phyloP scores from a whole-genome alignment of 2,797 vertebrate genomes.

The Helostoma temminkii region DNA sequence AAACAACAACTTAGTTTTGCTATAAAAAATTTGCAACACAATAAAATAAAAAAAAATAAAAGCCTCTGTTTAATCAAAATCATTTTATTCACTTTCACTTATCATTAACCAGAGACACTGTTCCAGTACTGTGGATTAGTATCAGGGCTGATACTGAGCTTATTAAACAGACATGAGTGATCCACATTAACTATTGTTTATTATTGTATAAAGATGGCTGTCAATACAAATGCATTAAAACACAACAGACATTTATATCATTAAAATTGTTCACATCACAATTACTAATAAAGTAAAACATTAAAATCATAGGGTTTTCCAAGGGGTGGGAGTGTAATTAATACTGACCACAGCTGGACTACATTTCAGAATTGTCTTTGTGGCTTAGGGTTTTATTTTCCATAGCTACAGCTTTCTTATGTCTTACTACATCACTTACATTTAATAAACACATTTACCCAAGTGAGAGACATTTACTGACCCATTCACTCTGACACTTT shows the following conservation, averaged over 20 bases:
- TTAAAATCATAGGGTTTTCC: background rate
- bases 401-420: background rate
- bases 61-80: background rate
- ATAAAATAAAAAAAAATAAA: background rate
- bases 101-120: no score
- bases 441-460: constrained; percentile 1
- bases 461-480: constrained; percentile 34
- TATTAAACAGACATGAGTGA: no score
- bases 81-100: no score
- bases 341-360: background rate
- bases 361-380: background rate
- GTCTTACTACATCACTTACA: background rate
- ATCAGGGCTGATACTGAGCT: no score
- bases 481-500: constrained; percentile 40
- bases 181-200: no score
- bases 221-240: no score
- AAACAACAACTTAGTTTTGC: background rate
- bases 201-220: no score
- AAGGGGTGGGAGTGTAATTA: background rate
- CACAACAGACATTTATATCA: no score
- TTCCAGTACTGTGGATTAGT: no score
- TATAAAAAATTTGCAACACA: background rate
- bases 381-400: background rate
- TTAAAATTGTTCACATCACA: background rate
- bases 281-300: background rate